Evolutionary conservation across 2,797 vertebrate species (phyloP), one percentile per base, ranked within the genome.

Genomic region (Coreius guichenoti): DNA sequence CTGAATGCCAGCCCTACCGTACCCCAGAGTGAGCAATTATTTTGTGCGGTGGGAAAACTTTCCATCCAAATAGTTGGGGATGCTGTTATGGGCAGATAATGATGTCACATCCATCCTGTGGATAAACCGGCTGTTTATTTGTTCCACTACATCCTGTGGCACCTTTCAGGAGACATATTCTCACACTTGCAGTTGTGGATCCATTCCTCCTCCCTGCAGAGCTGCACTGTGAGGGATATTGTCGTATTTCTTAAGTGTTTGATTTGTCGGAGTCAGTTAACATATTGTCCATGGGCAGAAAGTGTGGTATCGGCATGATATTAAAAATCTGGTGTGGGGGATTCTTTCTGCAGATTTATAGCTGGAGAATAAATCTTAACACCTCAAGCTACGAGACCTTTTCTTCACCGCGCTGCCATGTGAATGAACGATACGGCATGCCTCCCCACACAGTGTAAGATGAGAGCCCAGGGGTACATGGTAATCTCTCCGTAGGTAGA

Each of bases 251-350:
- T 81, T 89, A 86, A 90, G 89, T 90, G 91, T 93, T 93, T 93
- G 91, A 95, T 95, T 94, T 92, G 92, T 95, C 92, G 94, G 91
- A 94, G 92, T 92, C 91, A 88, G 89, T 77, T 87, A 88, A 89
- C 90, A 83, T 90, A 91, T 92, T 86, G 83, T 81, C 85, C 86
- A 86, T 76, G 79, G 83, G 92, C 85, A 68, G 43, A 77, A 72
- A 75, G 80, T 87, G 84, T 79, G 70, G 78, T 69, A 81, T 85
- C 79, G 82, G 79, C 79, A 78, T 76, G 54, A 43, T 87, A 85
- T 80, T 77, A 86, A 86, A 86, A 86, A 87, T 84, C 76, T 87
- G 63, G 56, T 69, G 33, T 77, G 33, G 58, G 68, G 78, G 58
- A 79, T 85, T 78, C 36, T 81, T 76, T 80, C 14, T 51, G 26